Evolutionary conservation across 2,113 vertebrate species (phyloP).

Genomic region (Rousettus leschenaultii): DNA sequence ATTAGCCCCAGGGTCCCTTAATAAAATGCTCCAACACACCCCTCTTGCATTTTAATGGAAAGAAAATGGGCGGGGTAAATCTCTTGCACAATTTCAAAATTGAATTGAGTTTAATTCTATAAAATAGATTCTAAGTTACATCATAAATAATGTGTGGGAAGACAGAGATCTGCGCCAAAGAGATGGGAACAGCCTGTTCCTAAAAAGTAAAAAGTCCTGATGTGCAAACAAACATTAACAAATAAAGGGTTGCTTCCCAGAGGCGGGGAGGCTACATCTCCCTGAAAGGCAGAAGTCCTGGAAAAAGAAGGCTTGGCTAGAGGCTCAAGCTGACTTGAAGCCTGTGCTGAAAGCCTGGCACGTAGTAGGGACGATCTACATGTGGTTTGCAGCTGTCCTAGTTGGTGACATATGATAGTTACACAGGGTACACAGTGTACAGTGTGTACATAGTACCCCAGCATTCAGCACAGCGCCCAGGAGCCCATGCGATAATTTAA

Average conservation of each 20-base stretch:
- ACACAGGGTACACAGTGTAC: background rate
- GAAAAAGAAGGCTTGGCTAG: background rate
- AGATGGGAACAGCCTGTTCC: conserved; percentile 28
- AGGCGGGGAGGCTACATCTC: background rate
- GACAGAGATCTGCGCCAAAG: too few relatives aligned
- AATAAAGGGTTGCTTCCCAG: background rate
- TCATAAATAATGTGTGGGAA: conserved; percentile 11
- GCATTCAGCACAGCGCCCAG: background rate
- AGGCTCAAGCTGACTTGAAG: background rate
- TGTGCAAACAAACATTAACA: background rate
- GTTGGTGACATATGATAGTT: background rate
- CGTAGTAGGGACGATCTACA: background rate
- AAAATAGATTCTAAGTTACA: conserved; percentile 33
- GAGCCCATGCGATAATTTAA: background rate
- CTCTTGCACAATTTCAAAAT: conserved; percentile 19
- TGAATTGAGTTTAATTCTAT: conserved; percentile 41
- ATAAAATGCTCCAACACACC: conserved; percentile 12
- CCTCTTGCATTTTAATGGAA: conserved; percentile 28
- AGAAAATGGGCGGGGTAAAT: background rate
- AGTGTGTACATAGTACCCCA: background rate
- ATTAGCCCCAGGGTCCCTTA: conserved; percentile 7
- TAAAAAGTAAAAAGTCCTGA: background rate
- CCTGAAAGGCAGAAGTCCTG: background rate
- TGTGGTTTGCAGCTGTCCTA: background rate
- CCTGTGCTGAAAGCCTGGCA: background rate